These are phyloP conservation scores for Microcebus murinus DNA, from an alignment of 2,113 vertebrate species.

Conservation along the genomic window DNA sequence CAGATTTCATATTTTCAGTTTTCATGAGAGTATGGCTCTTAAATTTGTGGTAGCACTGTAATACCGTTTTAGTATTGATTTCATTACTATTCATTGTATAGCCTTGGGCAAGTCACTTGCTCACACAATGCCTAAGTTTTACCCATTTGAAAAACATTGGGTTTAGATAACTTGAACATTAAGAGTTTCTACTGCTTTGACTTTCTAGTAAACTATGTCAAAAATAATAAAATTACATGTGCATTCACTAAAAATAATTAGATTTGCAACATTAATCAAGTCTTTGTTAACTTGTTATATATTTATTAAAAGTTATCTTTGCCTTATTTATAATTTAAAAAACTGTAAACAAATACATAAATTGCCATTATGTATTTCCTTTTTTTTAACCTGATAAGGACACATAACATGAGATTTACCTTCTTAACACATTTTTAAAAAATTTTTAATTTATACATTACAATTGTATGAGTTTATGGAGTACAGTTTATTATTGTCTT, in stretches of 20 bases:
- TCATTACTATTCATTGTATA: not conserved
- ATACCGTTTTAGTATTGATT: not conserved
- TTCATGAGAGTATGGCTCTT: not conserved
- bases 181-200: not conserved
- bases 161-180: not conserved
- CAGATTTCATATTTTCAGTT: not conserved
- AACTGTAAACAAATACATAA: not conserved
- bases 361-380: not conserved
- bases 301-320: not conserved
- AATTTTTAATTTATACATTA: too few relatives aligned
- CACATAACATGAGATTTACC: too few relatives aligned
- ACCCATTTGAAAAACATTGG: not conserved
- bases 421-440: too few relatives aligned
- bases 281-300: not conserved
- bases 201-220: not conserved
- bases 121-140: not conserved
- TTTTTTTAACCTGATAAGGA: too few relatives aligned
- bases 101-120: not conserved
- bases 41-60: not conserved
- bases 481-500: not conserved
- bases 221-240: not conserved
- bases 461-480: too few relatives aligned
- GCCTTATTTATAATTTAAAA: not conserved
- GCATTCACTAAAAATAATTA: not conserved
- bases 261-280: not conserved